phyloP scores from a whole-genome alignment of 1,140 invertebrate species.

The Drosophila dunni region DNA sequence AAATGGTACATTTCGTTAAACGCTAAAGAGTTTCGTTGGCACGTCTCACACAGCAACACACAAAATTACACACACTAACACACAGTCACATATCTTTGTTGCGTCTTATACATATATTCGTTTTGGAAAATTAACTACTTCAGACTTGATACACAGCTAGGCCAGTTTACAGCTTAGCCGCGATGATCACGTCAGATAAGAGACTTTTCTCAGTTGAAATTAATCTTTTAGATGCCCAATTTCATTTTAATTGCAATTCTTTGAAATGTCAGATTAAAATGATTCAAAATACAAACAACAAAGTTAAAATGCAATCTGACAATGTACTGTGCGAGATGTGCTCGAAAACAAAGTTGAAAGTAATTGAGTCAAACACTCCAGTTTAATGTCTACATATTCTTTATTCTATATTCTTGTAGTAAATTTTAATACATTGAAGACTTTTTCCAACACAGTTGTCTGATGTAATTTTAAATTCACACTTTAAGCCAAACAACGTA shows the following conservation, averaged over 20 bases:
- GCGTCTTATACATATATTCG: slow-evolving; percentile 2
- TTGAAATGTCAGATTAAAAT: slow-evolving; percentile 27
- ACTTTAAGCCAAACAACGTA: too few relatives aligned
- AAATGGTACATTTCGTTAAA: slow-evolving; percentile 17
- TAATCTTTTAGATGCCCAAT: slow-evolving; percentile 22
- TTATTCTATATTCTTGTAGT: too few relatives aligned
- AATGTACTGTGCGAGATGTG: slow-evolving; percentile 1
- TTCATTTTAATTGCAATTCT: slow-evolving; percentile 29
- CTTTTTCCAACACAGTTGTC: too few relatives aligned
- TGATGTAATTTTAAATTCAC: too few relatives aligned
- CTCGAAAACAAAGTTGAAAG: neutral
- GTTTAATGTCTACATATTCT: neutral
- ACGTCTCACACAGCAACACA: slow-evolving; percentile 13
- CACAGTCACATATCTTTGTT: neutral
- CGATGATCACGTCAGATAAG: slow-evolving; percentile 21
- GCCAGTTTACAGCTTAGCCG: slow-evolving; percentile 14
- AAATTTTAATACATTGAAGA: too few relatives aligned
- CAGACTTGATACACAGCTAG: slow-evolving; percentile 21
- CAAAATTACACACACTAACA: slow-evolving; percentile 2
- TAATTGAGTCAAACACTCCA: neutral
- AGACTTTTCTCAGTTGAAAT: slow-evolving; percentile 29
- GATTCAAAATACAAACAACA: slow-evolving; percentile 25
- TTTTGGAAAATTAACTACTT: slow-evolving; percentile 28
- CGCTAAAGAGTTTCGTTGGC: neutral
- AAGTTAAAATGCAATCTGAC: slow-evolving; percentile 14